Conservation (phyloP, 2,797 vertebrate genomes). For the Triplophysa yarkandensis region DNA sequence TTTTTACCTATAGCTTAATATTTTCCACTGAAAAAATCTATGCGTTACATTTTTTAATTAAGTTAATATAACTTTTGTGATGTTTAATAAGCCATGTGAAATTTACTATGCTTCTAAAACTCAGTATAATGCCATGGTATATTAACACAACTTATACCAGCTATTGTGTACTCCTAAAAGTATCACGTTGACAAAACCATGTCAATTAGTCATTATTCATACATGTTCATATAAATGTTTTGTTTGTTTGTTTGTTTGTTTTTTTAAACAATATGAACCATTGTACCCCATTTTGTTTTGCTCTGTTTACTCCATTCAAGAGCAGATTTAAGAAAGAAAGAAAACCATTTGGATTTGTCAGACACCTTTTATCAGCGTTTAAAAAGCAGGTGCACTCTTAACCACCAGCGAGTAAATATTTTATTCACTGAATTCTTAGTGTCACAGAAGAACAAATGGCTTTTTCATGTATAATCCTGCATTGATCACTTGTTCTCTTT, state of each 20-base stretch:
- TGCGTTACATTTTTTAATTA: too few species aligned
- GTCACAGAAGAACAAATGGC: neutral
- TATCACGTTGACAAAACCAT: neutral
- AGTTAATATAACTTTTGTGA: too few species aligned
- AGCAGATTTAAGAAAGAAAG: slow-evolving; percentile 6
- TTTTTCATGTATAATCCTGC: neutral
- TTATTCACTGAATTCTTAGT: neutral
- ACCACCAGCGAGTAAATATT: neutral
- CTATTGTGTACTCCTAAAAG: neutral
- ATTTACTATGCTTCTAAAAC: neutral
- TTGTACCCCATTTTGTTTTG: neutral
- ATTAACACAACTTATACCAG: neutral
- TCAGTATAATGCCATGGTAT: neutral
- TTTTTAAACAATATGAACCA: too few species aligned
- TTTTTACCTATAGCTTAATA: too few species aligned
- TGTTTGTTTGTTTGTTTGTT: too few species aligned
- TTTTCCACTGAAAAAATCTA: too few species aligned
- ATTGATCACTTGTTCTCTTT: neutral
- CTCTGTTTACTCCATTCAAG: neutral
- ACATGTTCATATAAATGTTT: too few species aligned
- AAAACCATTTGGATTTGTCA: neutral
- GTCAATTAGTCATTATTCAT: too few species aligned
- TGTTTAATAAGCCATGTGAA: too few species aligned
- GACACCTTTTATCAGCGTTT: neutral
- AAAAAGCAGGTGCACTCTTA: slow-evolving; percentile 9